Conservation (phyloP, 2,888 invertebrate genomes). For the Sphinx pinastri region DNA sequence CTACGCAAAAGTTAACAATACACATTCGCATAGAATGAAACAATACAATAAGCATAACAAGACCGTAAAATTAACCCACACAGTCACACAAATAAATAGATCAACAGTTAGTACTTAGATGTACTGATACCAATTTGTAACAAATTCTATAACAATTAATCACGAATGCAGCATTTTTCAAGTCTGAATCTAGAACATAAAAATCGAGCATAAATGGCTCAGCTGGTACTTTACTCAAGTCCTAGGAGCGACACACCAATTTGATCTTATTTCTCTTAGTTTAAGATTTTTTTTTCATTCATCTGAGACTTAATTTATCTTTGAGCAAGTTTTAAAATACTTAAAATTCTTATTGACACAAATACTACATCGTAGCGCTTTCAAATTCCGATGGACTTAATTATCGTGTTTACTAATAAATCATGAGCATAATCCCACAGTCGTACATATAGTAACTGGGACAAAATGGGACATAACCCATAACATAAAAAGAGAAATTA, state of each 20-base stretch:
- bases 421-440: too few relatives aligned
- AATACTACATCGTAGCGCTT: too few relatives aligned
- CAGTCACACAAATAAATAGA: slow-evolving; percentile 25
- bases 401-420: too few relatives aligned
- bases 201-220: neutral
- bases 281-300: too few relatives aligned
- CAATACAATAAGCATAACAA: slow-evolving; percentile 33
- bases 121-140: neutral
- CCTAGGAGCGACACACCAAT: too few relatives aligned
- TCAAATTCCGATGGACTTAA: too few relatives aligned
- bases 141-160: neutral
- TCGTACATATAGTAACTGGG: too few relatives aligned
- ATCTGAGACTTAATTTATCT: too few relatives aligned
- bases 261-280: too few relatives aligned
- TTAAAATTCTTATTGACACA: too few relatives aligned
- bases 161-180: neutral
- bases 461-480: neutral
- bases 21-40: slow-evolving; percentile 45
- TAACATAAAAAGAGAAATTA: neutral
- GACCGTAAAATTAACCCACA: slow-evolving; percentile 1
- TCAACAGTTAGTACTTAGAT: neutral
- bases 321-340: too few relatives aligned
- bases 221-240: too few relatives aligned
- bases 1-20: slow-evolving; percentile 50
- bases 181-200: neutral